These are phyloP conservation scores for Passerina amoena DNA, from an alignment of 2,113 vertebrate species.

Conservation along the genomic window DNA sequence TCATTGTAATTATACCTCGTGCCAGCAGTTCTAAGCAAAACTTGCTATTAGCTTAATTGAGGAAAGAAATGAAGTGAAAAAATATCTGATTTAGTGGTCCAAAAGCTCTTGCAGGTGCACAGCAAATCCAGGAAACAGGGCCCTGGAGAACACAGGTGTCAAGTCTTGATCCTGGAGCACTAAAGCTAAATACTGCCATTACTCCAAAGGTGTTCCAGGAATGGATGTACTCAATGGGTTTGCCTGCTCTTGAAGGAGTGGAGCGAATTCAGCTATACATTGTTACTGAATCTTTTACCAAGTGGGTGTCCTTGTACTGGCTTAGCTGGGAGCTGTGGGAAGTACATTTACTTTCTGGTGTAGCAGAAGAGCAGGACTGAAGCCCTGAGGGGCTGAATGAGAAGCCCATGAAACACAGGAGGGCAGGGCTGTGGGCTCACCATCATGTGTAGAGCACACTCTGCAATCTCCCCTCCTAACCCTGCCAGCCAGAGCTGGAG, in stretches of 20 bases:
- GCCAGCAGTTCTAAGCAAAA: conserved; percentile 25
- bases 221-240: neutral
- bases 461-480: neutral
- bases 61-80: neutral
- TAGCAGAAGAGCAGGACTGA: neutral
- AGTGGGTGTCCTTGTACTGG: rapidly evolving
- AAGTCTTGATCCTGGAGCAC: neutral
- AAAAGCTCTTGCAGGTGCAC: neutral
- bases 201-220: neutral
- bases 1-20: conserved; percentile 31
- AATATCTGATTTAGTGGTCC: neutral
- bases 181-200: neutral
- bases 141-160: neutral
- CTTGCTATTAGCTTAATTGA: conserved; percentile 55
- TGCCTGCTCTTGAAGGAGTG: neutral
- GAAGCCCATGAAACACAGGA: rapidly evolving
- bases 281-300: neutral
- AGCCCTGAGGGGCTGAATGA: neutral
- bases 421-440: neutral
- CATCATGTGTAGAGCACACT: rapidly evolving
- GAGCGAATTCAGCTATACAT: rapidly evolving
- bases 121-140: neutral
- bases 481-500: neutral
- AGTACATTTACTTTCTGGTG: neutral
- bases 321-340: neutral